Evolutionary conservation across 2,888 invertebrate genomes (phyloP), one percentile per base, ranked within the genome.

Genomic region (Autographa pulchrina): DNA sequence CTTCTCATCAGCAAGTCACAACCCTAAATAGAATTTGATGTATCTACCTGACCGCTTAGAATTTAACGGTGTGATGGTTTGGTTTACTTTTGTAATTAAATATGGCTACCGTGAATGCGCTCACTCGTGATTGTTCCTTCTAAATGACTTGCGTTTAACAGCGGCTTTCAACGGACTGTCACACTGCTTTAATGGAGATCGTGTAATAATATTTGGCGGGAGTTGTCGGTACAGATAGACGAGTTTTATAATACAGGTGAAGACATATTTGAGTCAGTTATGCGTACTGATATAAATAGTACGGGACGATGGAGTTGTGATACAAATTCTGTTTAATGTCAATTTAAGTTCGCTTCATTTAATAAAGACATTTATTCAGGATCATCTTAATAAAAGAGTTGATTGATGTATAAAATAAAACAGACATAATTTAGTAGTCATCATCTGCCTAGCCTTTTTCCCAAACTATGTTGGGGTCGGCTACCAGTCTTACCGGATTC

Each of bases 1-100:
- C 14, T 2, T 2, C 9, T 0, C 43, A 0, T 8, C 7, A 56
- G 70, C 61, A 11, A 60, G 54, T n/a, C 4, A 0, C 6, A 0
- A 63, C 18, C 74, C 67, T 58, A 8, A 25, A 59, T 72, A 72
- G 75, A 71, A 77, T 85, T 85, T 85, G 85, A 84, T 84, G 75
- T 77, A 84, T 83, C 84, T 78, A 85, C 83, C 82, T 84, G 78
- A 79, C 83, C 82, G 80, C 79, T 80, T 82, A 78, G 77, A 85
- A 86, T 85, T 86, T 86, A 83, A 84, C 85, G 86, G 83, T 61
- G 77, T 81, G 82, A 81, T 88, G 86, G 80, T 81, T 87, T 85
- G 78, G 73, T 85, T 82, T 77, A 76, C 75, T 77, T 80, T 77
- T 70, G 77, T 86, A 88, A 85, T 86, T 87, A 86, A 87, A 86